These are phyloP conservation scores for Apostichopus japonicus DNA, from an alignment of 35 echinoderm and acorn worm genomes.

Conservation along the genomic window DNA sequence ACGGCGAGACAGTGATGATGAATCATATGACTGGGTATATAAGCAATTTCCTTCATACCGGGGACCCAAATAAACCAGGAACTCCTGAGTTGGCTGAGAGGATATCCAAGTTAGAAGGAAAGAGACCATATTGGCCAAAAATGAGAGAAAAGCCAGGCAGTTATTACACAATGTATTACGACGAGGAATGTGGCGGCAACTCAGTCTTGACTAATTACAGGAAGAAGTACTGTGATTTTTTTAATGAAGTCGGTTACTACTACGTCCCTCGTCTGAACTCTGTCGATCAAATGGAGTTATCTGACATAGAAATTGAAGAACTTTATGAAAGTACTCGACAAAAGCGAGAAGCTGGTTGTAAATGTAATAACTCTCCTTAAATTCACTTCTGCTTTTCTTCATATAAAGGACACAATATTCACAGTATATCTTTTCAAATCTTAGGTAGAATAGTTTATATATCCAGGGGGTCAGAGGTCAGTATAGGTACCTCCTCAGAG, in stretches of 20 bases:
- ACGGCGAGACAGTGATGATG: constrained; percentile 34
- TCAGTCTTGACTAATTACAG: constrained; percentile 27
- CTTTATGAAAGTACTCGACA: background rate
- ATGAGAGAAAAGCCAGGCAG: constrained; percentile 24
- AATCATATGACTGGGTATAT: constrained; percentile 42
- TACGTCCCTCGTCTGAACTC: constrained; percentile 26
- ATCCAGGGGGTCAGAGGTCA: no score
- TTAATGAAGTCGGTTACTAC: constrained; percentile 42
- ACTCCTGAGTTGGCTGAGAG: constrained; percentile 22
- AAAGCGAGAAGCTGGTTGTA: background rate
- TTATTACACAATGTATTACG: constrained; percentile 25
- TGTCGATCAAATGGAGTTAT: background rate
- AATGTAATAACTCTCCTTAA: constrained; percentile 8
- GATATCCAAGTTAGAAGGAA: background rate
- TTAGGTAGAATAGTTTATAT: no score
- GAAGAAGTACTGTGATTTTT: constrained; percentile 24
- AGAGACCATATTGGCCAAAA: constrained; percentile 7
- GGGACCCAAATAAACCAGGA: constrained; percentile 56
- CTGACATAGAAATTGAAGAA: background rate
- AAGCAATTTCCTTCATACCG: constrained; percentile 63
- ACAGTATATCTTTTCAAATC: no score
- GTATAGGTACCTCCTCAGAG: no score
- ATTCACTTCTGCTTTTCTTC: no score
- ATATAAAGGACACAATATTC: no score
- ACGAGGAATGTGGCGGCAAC: constrained; percentile 23